Evolutionary conservation across 2,113 vertebrate species (phyloP).

Genomic region (Patagioenas fasciata): DNA sequence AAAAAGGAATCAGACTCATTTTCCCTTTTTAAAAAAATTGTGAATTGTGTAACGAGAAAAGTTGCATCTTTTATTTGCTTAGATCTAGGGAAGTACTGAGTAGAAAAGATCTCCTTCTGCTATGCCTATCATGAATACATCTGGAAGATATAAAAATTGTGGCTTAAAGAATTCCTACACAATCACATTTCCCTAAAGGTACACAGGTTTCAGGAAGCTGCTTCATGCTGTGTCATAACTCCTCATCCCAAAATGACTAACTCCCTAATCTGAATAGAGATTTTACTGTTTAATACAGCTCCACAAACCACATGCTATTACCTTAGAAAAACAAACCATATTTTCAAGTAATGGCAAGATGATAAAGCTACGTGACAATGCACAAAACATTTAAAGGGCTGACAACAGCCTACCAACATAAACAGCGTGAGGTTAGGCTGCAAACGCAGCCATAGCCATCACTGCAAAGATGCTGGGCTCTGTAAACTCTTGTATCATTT

Average conservation of each 20-base stretch:
- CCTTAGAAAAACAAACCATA: background rate
- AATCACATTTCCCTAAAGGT: background rate
- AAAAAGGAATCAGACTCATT: background rate
- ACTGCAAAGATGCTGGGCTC: background rate
- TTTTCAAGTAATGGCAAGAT: slow-evolving; percentile 27
- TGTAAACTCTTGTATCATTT: background rate
- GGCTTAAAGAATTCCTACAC: background rate
- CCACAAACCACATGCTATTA: background rate
- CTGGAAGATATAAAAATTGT: slow-evolving; percentile 4
- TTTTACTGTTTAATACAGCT: slow-evolving; percentile 40
- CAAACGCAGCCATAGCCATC: background rate
- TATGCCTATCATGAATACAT: background rate
- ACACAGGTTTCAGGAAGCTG: background rate
- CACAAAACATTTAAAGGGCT: background rate
- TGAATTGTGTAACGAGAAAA: background rate
- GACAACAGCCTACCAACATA: background rate
- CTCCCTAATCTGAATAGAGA: background rate
- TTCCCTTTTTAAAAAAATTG: background rate
- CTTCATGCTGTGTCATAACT: background rate
- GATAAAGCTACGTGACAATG: background rate
- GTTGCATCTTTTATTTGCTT: background rate
- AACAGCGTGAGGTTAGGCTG: background rate
- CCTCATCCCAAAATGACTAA: slow-evolving; percentile 11
- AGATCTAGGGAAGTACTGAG: background rate
- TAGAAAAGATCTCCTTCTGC: background rate